Evolutionary conservation across 2,797 vertebrate genomes (phyloP).

Genomic region (Mastacembelus armatus): DNA sequence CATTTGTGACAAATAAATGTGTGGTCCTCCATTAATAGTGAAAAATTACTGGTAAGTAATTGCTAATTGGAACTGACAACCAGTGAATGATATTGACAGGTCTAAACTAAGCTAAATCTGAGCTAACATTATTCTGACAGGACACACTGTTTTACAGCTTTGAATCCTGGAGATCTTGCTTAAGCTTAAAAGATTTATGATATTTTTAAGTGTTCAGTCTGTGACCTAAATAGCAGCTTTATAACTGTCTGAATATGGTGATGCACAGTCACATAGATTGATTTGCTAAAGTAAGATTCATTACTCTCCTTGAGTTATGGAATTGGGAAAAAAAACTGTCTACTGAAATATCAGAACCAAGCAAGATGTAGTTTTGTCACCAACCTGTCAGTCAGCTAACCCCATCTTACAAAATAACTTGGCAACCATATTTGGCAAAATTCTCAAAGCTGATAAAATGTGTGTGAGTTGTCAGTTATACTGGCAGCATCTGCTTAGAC

Average conservation of each 20-base stretch:
- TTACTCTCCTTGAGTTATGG: too few relatives aligned
- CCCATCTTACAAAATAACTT: background rate
- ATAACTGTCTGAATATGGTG: too few relatives aligned
- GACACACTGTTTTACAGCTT: conserved; percentile 6
- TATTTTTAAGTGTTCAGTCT: background rate
- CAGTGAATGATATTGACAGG: conserved; percentile 5
- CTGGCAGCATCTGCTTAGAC: background rate
- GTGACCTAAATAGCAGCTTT: too few relatives aligned
- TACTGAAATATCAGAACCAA: background rate
- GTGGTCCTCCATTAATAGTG: background rate
- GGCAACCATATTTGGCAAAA: background rate
- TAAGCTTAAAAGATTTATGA: background rate
- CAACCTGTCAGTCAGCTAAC: background rate
- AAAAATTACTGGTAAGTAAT: background rate
- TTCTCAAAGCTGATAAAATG: background rate
- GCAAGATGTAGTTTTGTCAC: background rate
- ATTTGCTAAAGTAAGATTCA: too few relatives aligned
- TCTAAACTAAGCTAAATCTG: conserved; percentile 11
- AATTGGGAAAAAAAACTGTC: background rate
- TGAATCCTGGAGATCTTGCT: background rate
- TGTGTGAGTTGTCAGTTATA: background rate
- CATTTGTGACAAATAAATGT: conserved; percentile 1
- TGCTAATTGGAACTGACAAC: conserved; percentile 26
- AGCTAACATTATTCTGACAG: background rate
- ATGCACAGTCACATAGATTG: too few relatives aligned